These are phyloP conservation scores for Diachasmimorpha longicaudata DNA, from an alignment of 1,140 invertebrate species.

Conservation along the genomic window DNA sequence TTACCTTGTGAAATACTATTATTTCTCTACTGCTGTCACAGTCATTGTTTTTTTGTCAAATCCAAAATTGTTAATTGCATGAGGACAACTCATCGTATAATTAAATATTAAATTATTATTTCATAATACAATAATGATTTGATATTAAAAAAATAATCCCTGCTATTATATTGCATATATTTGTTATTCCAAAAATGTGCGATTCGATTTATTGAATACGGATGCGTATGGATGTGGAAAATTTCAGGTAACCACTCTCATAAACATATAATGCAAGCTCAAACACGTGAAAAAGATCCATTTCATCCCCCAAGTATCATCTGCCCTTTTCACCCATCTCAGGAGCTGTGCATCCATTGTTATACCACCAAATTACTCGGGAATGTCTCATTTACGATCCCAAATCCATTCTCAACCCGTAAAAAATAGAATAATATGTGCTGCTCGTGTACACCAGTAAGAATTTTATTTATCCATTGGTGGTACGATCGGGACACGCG, in stretches of 20 bases:
- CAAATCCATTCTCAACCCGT: background rate
- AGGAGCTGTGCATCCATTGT: conserved; percentile 2
- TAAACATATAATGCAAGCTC: background rate
- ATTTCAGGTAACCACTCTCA: background rate
- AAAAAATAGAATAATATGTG: background rate
- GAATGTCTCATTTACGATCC: conserved; percentile 8
- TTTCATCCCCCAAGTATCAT: background rate
- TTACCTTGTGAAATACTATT: conserved; percentile 1
- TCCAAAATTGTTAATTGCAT: no score
- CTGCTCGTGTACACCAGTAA: background rate
- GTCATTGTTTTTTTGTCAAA: background rate
- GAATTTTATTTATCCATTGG: conserved; percentile 12
- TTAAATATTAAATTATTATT: no score
- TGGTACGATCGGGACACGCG: conserved; percentile 19
- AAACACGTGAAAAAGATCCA: background rate
- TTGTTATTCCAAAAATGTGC: no score
- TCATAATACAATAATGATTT: no score
- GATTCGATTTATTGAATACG: no score
- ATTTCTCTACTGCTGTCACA: background rate
- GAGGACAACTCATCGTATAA: no score
- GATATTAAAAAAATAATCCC: no score
- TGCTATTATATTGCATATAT: no score
- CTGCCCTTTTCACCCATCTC: background rate
- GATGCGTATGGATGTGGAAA: no score
- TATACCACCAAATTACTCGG: conserved; percentile 7